Evolutionary conservation across 2,113 vertebrate genomes (phyloP).

Genomic region (Agapornis roseicollis): DNA sequence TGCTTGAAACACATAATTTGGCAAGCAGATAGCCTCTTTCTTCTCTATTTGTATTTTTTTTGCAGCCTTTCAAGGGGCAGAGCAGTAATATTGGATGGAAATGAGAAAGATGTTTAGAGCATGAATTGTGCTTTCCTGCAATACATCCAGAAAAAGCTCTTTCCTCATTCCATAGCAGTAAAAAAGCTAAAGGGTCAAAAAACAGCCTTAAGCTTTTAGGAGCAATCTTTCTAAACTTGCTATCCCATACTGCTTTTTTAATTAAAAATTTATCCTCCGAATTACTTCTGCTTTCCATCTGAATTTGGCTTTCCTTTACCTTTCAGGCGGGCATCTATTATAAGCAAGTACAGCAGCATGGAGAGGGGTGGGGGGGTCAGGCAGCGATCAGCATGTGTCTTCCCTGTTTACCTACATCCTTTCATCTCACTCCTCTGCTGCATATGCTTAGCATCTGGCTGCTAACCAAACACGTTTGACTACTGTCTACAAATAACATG

Average conservation of each 20-base stretch:
- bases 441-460: conserved; percentile 54
- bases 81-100: not conserved
- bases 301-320: not conserved
- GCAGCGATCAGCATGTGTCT: not conserved
- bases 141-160: not conserved
- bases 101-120: not conserved
- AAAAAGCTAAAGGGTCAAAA: not conserved
- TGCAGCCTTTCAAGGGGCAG: not conserved
- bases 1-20: not conserved
- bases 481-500: conserved; percentile 34
- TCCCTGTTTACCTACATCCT: conserved; percentile 23
- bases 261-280: conserved; percentile 25
- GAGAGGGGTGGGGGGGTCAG: not conserved
- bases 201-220: not conserved
- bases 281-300: not conserved
- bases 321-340: not conserved
- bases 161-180: not conserved
- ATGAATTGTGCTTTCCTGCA: not conserved
- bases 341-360: not conserved
- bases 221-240: conserved; percentile 19
- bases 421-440: conserved; percentile 34
- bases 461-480: conserved; percentile 10
- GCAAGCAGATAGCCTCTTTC: not conserved
- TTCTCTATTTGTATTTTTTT: not conserved
- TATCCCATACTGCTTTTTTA: not conserved